Evolutionary conservation across 2,113 vertebrate species (phyloP).

Genomic region (Pheucticus melanocephalus): DNA sequence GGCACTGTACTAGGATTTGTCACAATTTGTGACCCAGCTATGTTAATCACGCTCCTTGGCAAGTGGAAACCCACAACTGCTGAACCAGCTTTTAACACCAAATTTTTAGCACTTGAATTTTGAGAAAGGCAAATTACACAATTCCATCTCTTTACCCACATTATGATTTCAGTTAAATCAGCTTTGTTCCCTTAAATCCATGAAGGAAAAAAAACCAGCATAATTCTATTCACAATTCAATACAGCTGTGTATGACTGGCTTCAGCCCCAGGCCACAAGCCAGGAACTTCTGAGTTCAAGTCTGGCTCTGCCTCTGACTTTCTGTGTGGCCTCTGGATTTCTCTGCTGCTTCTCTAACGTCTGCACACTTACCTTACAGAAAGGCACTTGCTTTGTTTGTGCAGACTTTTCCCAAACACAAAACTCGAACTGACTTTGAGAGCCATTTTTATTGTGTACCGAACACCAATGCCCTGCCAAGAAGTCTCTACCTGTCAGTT

Average conservation of each 20-base stretch:
- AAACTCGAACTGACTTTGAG: not conserved
- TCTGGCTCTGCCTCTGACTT: constrained; percentile 7
- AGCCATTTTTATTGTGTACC: not conserved
- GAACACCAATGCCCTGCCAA: not conserved
- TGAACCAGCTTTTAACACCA: not conserved
- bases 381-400: not conserved
- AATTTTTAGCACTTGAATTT: not conserved
- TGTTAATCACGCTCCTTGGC: not conserved
- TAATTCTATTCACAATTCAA: not conserved
- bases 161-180: not conserved
- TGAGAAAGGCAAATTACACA: not conserved
- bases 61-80: not conserved
- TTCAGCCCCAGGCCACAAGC: constrained; percentile 10
- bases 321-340: not conserved
- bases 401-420: not conserved
- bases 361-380: not conserved
- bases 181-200: not conserved
- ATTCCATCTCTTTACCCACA: not conserved
- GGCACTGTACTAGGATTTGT: not conserved
- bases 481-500: not conserved
- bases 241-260: not conserved
- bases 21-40: not conserved
- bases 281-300: constrained; percentile 50
- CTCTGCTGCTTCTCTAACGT: not conserved
- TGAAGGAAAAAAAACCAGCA: not conserved